Conservation (phyloP, 2,113 vertebrate species). For the Ictidomys tridecemlineatus region DNA sequence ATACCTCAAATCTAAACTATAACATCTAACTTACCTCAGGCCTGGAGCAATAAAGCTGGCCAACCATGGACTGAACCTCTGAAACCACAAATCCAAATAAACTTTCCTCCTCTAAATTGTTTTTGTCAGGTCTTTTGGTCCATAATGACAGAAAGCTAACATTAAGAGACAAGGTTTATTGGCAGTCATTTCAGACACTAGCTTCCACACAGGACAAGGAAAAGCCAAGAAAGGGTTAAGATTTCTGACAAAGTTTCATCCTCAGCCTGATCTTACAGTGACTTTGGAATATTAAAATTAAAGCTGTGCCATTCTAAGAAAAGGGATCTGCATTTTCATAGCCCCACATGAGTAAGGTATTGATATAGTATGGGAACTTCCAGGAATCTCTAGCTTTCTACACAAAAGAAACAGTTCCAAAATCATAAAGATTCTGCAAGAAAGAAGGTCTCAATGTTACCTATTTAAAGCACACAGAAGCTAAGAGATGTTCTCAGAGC, state of each 20-base stretch:
- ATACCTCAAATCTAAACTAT: too few relatives aligned
- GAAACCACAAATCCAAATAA: too few relatives aligned
- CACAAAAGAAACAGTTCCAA: not conserved
- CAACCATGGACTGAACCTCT: too few relatives aligned
- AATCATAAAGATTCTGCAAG: not conserved
- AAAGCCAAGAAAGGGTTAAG: not conserved
- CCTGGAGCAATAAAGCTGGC: too few relatives aligned
- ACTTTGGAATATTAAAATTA: not conserved
- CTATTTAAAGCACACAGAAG: conserved; percentile 37
- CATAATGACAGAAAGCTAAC: too few relatives aligned
- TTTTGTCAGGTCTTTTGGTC: too few relatives aligned
- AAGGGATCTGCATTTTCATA: not conserved
- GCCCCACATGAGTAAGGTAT: not conserved
- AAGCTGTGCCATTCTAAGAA: not conserved
- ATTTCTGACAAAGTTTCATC: not conserved
- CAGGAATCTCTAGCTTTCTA: not conserved
- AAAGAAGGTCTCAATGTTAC: not conserved
- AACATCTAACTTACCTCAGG: too few relatives aligned
- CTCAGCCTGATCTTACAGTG: not conserved
- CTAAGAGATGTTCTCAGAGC: not conserved
- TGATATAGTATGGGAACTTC: not conserved
- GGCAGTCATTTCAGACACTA: not conserved
- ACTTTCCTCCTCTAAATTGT: too few relatives aligned
- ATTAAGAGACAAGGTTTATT: not conserved
- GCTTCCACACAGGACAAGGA: not conserved